Evolutionary conservation across 2,888 invertebrate genomes (phyloP), one percentile per base, ranked within the genome.

Genomic region (Eledona agricola): DNA sequence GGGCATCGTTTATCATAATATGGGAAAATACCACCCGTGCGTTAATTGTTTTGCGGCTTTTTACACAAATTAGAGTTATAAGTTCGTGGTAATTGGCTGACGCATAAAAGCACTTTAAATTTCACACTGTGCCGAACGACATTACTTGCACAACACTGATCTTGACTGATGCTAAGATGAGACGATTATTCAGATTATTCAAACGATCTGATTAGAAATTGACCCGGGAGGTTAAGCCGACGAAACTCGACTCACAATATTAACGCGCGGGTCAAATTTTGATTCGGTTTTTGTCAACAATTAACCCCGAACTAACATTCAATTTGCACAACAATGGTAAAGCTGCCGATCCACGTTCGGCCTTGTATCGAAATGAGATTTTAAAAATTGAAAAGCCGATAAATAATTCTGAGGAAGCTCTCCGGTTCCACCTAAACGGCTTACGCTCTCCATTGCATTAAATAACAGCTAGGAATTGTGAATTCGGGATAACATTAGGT

Each of bases 41-140:
- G 47, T 17, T 53, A 53, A 49, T 42, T 50, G 54, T 47, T 50
- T 43, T 42, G 42, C 17, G 42, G 45, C 6, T 29, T 35, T 37
- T 45, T 67, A 67, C 67, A 59, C 55, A 51, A 52, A 65, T 62
- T 51, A 43, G 45, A 37, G 16, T 45, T 51, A 45, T 45, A 45
- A 37, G 28, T 43, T n/a, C n/a, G n/a, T 42, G 43, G 43, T 51
- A 51, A 51, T 51, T 51, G 43, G 43, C 20, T 2, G 38, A 32
- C 16, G 31, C 40, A 50, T 50, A 40, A 42, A 32, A 32, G 40
- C 50, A 42, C 50, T 43, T 51, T 34, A 43, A 51, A 51, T 43
- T 50, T 50, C 42, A 50, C 50, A 42, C 17, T 34, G 32, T 32
- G 51, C 35, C 51, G 35, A 42, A 43, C 22, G 43, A 11, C 43